Base-by-base conservation (phyloP, 2,797 vertebrate genomes). In the Gallinago nigripennis region DNA sequence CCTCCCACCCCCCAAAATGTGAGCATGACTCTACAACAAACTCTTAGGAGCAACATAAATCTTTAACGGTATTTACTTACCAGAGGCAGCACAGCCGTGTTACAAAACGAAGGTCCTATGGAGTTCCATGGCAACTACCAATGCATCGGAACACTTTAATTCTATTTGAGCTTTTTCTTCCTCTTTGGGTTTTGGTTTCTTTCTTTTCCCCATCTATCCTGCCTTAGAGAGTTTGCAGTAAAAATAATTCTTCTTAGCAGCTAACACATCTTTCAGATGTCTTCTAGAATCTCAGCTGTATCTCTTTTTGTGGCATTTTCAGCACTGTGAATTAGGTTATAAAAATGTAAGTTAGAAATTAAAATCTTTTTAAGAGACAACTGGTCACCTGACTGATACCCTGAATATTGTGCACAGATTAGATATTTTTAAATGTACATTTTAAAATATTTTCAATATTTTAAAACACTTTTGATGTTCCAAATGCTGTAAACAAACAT, bases 71-170 rank as follows among this genome's bases (percentile, higher is more conserved):
- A 51, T 83, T 90, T 63, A 39, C 87, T 65, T 78, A 72, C 61
- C 86, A 78, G 70, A 73, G 58, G 76, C 81, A 89, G 37, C 16
- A 6, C 35, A 80, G 51, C 82, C 20, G 1, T 15, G 78, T 46
- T 69, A 69, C 77, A 64, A 43, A 30, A 46, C 0, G 5, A 69
- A 79, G 80, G 72, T 57, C 69, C 80, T 79, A 37, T 5, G 1
- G 43, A 91, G 7, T 65, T 82, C 90, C 87, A 88, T 69, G 68
- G 89, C 90, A 95, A 88, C 92, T 45, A 53, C 65, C 39, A 43
- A 23, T 10, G 60, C 65, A 50, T 45, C 45, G 46, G 69, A 85
- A 76, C 6, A 48, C 53, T 87, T 85, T 3, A 3, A 82, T 80
- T 65, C 11, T 2, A 86, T 11, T 68, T 56, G 20, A 93, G 84